Percentiles rank a stretch among this genome's conserved stretches.
Evolutionary conservation across 2,113 vertebrate species (phyloP).

Genomic region (Irena cyanogastra): DNA sequence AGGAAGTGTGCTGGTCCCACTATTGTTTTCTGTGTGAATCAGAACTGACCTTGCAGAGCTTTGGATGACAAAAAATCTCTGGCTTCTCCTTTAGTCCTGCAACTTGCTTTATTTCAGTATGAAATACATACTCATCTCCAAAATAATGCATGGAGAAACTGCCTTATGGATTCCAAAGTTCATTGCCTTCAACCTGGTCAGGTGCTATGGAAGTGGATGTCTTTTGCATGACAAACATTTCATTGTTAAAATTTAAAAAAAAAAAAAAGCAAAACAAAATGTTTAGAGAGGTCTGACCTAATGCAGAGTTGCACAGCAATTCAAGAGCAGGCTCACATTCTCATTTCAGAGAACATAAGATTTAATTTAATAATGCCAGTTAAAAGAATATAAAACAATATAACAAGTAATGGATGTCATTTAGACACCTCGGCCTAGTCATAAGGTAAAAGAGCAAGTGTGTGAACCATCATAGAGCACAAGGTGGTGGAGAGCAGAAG

Average conservation of each 20-base stretch:
- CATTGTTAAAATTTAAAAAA: neutral
- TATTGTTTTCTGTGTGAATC: neutral
- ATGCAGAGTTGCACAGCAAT: neutral
- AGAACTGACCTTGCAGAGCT: neutral
- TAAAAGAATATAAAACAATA: neutral
- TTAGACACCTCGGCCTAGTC: neutral
- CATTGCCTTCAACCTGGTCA: neutral
- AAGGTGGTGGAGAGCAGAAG: neutral
- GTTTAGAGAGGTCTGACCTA: neutral
- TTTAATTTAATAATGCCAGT: neutral
- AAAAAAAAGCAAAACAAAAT: accelerated
- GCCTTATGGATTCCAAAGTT: neutral
- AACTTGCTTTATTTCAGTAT: neutral
- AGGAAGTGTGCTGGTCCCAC: neutral
- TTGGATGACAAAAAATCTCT: neutral
- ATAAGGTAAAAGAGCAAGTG: neutral
- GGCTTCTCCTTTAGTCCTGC: neutral
- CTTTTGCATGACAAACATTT: neutral
- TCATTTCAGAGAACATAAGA: neutral
- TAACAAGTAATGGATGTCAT: neutral
- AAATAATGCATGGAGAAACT: neutral
- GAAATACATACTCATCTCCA: neutral
- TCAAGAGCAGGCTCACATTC: neutral
- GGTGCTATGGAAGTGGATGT: neutral
- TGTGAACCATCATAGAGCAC: neutral